Conservation (phyloP, 2,113 vertebrate genomes). For the Passer domesticus region DNA sequence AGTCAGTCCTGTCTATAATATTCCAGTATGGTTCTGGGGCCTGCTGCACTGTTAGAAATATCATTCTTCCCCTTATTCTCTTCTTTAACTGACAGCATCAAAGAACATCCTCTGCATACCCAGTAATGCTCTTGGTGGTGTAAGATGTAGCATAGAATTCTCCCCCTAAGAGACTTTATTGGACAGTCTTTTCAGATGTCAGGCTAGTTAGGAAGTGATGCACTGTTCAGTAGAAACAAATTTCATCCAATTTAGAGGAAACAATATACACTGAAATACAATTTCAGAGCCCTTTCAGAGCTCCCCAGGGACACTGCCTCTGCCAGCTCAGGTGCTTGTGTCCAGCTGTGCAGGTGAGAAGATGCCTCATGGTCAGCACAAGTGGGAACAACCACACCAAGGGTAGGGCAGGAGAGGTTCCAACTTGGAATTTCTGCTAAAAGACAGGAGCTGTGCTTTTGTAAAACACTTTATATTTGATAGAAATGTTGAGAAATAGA, state of each 20-base stretch:
- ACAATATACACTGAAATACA: neutral
- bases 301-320: neutral
- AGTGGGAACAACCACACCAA: neutral
- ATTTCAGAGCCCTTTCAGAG: neutral
- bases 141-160: neutral
- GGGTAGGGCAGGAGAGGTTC: neutral
- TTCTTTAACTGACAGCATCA: neutral
- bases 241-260: slow-evolving; percentile 12
- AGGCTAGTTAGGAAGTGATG: neutral
- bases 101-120: neutral
- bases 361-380: neutral
- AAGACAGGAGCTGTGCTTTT: neutral
- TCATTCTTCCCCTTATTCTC: neutral
- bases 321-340: neutral
- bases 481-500: neutral
- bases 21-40: neutral
- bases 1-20: neutral
- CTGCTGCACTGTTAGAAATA: neutral
- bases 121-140: neutral
- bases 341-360: neutral
- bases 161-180: neutral
- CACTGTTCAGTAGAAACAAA: neutral
- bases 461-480: neutral
- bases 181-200: neutral
- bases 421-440: neutral